These are phyloP conservation scores for Palythoa caribaeorum DNA, from an alignment of 92 coral and sea anemone genomes.

Conservation along the genomic window DNA sequence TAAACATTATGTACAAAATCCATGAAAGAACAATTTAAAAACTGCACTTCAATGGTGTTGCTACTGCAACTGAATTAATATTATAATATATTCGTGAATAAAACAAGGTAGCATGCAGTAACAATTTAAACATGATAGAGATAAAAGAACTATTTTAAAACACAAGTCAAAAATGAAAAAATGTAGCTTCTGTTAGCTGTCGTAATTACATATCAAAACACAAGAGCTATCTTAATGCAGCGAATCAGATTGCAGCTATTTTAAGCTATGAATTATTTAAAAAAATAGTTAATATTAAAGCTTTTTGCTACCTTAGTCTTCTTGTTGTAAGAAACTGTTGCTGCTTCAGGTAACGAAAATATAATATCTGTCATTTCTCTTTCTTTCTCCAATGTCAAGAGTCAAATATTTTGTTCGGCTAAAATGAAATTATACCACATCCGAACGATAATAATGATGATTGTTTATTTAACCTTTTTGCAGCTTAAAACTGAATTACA, in stretches of 20 bases:
- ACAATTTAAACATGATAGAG: not conserved
- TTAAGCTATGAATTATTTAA: slow-evolving; percentile 8
- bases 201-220: not conserved
- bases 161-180: not conserved
- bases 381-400: too few species aligned
- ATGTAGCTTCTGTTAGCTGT: not conserved
- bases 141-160: not conserved
- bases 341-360: slow-evolving; percentile 1
- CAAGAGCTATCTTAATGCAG: slow-evolving; percentile 8
- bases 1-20: not conserved
- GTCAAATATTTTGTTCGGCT: too few species aligned
- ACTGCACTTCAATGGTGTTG: slow-evolving; percentile 7
- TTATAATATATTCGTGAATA: not conserved
- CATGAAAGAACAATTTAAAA: not conserved
- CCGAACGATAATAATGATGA: too few species aligned
- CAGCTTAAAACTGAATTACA: too few species aligned
- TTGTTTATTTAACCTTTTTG: too few species aligned
- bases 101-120: not conserved
- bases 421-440: too few species aligned
- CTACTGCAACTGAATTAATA: not conserved
- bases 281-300: too few species aligned
- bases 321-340: slow-evolving; percentile 18
- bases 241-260: not conserved
- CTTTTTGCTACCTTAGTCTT: too few species aligned
- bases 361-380: not conserved